A percentile compares a stretch with the other conserved stretches of the same genome.
Evolutionary conservation across 2,888 invertebrate species (phyloP).

Genomic region (Bedellia somnulentella): DNA sequence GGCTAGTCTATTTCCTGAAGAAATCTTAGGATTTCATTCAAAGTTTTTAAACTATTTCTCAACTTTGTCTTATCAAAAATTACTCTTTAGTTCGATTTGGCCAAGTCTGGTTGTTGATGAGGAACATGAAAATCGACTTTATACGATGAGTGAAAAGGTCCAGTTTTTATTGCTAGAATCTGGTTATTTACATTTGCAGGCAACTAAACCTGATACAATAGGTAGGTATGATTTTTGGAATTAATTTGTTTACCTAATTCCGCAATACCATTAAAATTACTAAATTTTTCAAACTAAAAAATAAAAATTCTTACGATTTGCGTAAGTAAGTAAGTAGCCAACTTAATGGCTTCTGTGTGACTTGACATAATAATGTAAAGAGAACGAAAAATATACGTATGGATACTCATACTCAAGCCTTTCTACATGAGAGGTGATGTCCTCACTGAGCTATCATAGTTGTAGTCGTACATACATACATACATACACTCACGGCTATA

Average conservation of each 20-base stretch:
- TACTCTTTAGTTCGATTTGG: conserved; percentile 43
- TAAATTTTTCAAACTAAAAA: no score
- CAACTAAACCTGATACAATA: conserved; percentile 81
- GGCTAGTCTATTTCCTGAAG: conserved; percentile 65
- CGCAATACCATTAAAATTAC: no score
- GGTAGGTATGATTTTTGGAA: conserved; percentile 43
- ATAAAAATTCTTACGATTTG: no score
- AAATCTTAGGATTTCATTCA: conserved; percentile 60
- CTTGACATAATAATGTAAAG: no score
- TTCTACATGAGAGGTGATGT: no score
- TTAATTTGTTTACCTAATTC: not conserved
- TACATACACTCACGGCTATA: no score
- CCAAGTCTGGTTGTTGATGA: conserved; percentile 49
- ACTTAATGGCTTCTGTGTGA: no score
- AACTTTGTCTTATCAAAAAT: conserved; percentile 21
- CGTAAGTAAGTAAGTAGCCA: no score
- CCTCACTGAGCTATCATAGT: no score
- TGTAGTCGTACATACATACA: no score
- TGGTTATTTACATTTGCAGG: conserved; percentile 73
- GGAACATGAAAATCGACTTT: conserved; percentile 45
- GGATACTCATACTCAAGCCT: no score
- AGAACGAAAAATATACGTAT: no score
- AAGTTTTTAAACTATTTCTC: conserved; percentile 60
- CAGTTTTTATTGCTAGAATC: conserved; percentile 41
- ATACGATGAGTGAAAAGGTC: conserved; percentile 40